Base-by-base conservation (phyloP, 1,140 invertebrate species). In the Mycetomoellerius zeteki region DNA sequence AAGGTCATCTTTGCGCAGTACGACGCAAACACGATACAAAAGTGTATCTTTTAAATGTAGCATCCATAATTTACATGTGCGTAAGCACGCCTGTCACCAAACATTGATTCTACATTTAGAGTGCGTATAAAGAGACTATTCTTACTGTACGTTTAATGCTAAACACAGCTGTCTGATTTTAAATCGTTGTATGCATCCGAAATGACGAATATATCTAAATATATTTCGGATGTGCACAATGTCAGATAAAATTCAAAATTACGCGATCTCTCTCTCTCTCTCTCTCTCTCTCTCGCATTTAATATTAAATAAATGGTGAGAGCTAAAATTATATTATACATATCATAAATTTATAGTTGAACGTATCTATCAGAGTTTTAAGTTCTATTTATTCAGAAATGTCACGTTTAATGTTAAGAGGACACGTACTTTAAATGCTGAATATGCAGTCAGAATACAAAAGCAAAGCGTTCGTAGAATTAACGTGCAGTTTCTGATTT, bases 31-130 rank as follows among this genome's bases (percentile, higher is more conserved):
- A 43, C 52, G 52, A 47, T 73, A 14, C 52, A 72, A 82, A 82
- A 82, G 58, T 43, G 78, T 19, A 73, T 43, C 50, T 24, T 27
- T 24, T 24, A 24, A 56, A 43, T 16, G 33, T 33, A 24, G 16
- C 8, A 12, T 5, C 37, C 24, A 73, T 73, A 82, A 73, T 73
- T 58, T 24, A 33, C 52, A 2, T 33, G 10, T 58, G 65, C 67
- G 69, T 82, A 82, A 82, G 56, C 33, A 58, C 24, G 16, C 0
- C 21, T 54, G 78, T 58, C 78, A 33, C 67, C 21, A 60, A 58
- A 82, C 37, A 37, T 47, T 58, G 52, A 82, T 58, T 72, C 80
- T 30, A 6, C 33, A 82, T 82, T 82, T 60, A 72, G 33, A 69
- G 5, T 24, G 37, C 4, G 19, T 30, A 73, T 82, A 82, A 73